A percentile compares a stretch with the other conserved stretches of the same genome.
These are phyloP conservation scores for Balaenoptera acutorostrata DNA, from an alignment of 2,113 vertebrate species.

Conservation along the genomic window DNA sequence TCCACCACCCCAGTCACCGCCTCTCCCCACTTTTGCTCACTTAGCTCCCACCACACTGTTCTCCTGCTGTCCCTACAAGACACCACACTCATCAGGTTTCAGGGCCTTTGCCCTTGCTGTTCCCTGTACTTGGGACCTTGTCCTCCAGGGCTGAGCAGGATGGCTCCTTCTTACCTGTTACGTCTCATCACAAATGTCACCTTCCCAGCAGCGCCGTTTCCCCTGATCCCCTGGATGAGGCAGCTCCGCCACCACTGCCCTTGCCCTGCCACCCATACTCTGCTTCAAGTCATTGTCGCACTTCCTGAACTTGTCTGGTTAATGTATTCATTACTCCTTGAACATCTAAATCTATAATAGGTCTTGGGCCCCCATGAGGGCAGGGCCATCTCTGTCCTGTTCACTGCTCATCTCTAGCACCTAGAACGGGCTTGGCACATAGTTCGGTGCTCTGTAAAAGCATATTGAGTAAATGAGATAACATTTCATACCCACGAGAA, in stretches of 20 bases:
- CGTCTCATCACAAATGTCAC: background rate
- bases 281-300: background rate
- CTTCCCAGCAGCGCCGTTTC: background rate
- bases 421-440: background rate
- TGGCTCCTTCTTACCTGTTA: background rate
- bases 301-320: background rate
- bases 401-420: background rate
- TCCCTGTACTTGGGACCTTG: background rate
- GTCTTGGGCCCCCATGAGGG: background rate
- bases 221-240: background rate
- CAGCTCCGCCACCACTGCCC: background rate
- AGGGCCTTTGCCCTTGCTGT: background rate
- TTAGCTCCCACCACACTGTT: background rate
- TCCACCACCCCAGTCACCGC: fast-evolving
- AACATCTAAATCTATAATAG: background rate
- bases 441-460: background rate
- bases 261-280: fast-evolving
- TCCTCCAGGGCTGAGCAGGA: background rate
- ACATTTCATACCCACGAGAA: background rate
- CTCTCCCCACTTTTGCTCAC: background rate
- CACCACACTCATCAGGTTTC: background rate
- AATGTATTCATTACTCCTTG: no score
- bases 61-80: background rate
- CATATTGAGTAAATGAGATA: background rate
- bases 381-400: background rate